Conservation (phyloP, 2,888 invertebrate genomes). For the Perizoma affinitatum region DNA sequence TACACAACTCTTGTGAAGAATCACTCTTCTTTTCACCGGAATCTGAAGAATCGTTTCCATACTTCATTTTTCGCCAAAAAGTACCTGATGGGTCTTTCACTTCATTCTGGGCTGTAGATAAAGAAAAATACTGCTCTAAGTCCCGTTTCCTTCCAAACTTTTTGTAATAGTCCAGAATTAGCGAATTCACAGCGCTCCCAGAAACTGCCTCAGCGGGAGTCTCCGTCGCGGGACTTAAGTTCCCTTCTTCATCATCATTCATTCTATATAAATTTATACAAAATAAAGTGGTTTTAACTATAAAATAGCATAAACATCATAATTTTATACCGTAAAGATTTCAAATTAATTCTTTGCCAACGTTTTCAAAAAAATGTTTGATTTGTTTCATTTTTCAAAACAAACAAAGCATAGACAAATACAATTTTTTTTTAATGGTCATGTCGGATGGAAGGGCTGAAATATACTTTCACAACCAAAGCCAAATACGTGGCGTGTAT, state of each 20-base stretch:
- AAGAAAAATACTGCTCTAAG: constrained; percentile 87
- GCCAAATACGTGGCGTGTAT: no score
- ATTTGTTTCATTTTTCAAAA: constrained; percentile 28
- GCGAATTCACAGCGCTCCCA: constrained; percentile 65
- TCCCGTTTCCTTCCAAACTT: constrained; percentile 87
- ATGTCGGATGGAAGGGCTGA: not conserved
- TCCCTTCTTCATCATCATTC: constrained; percentile 57
- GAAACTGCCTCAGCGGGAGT: constrained; percentile 43
- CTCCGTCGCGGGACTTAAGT: constrained; percentile 29
- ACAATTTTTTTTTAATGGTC: no score
- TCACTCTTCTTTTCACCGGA: constrained; percentile 69
- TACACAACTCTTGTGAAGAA: constrained; percentile 71
- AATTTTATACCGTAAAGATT: constrained; percentile 29
- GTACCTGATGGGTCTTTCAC: constrained; percentile 66
- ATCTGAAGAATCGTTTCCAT: constrained; percentile 70
- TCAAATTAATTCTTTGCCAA: constrained; percentile 8
- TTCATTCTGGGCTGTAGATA: constrained; percentile 74
- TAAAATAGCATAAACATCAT: constrained; percentile 27
- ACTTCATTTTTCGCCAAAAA: constrained; percentile 78
- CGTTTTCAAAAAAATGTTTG: constrained; percentile 45
- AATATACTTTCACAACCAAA: no score
- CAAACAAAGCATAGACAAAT: constrained; percentile 18
- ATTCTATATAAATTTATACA: constrained; percentile 38
- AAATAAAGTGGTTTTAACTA: constrained; percentile 36
- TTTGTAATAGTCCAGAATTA: constrained; percentile 86